phyloP scores from a whole-genome alignment of 2,797 vertebrate species.

The Gouania willdenowi region DNA sequence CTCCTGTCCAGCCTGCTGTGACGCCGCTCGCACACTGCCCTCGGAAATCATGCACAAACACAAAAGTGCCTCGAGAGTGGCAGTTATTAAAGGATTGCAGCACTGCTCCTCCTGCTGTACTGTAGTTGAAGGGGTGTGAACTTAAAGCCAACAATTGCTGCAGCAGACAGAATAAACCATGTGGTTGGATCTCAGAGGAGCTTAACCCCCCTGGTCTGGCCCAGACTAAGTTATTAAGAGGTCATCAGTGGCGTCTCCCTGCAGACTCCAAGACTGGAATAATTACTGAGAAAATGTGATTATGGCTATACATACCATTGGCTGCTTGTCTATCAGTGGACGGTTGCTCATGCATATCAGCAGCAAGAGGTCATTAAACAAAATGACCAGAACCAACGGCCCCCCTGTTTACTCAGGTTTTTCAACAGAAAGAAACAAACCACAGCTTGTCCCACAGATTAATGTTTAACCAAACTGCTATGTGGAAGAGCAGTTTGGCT shows the following conservation, averaged over 20 bases:
- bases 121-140: no score
- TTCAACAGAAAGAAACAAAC: no score
- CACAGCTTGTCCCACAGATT: no score
- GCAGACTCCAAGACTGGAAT: constrained; percentile 52
- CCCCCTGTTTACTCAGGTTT: no score
- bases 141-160: constrained; percentile 42
- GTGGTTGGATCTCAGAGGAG: constrained; percentile 48
- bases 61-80: constrained; percentile 20
- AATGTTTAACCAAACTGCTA: constrained; percentile 3
- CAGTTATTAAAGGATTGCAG: constrained; percentile 43
- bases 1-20: constrained; percentile 33
- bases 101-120: constrained; percentile 5
- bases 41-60: constrained; percentile 28
- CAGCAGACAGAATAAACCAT: constrained; percentile 56
- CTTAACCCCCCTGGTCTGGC: constrained; percentile 53
- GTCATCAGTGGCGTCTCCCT: constrained; percentile 57
- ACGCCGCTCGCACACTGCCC: constrained; percentile 29
- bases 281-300: constrained; percentile 53
- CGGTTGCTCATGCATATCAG: constrained; percentile 7
- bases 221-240: constrained; percentile 66
- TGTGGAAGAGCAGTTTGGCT: not conserved
- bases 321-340: constrained; percentile 1
- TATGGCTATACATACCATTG: constrained; percentile 22
- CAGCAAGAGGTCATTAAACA: constrained; percentile 2
- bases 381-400: no score